Evolutionary conservation across 2,113 vertebrate species (phyloP), one percentile per base, ranked within the genome.

Genomic region (Patagioenas fasciata): DNA sequence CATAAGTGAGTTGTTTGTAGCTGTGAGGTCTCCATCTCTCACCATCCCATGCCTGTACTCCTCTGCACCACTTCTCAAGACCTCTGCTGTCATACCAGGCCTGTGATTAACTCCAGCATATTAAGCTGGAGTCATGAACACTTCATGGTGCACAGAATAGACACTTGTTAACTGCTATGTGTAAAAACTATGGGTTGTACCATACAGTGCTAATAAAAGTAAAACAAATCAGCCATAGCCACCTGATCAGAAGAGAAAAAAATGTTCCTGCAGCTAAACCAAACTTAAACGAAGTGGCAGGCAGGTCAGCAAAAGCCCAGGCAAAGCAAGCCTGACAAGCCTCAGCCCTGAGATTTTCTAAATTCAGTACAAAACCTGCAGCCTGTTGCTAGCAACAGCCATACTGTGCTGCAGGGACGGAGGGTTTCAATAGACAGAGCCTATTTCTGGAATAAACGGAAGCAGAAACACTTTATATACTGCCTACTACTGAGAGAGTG

Each of bases 61-160:
- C 42, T 67, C 9, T 7, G 7, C 48, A 50, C 47, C 3, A 3
- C 31, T 56, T 65, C 5, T 13, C 24, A 34, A 79, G 13, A 28
- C 11, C 23, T 72, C 38, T 74, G 44, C 44, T 28, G 23, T 65
- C 66, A 34, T 10, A 66, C 7, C 31, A 72, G 83, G 57, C 28
- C 38, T 34, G 9, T 3, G 14, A 47, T 47, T 57, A 74, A 42
- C 72, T 78, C n/a, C 44, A 64, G 48, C 0, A 0, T 28, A 20
- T n/a, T 25, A 69, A 54, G 32, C 0, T 67, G 44, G n/a, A 86
- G 50, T 5, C 7, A 1, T 28, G 34, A 89, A 44, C 42, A 60
- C 15, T 54, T 80, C 34, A 2, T 8, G 14, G 38, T 47, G 53
- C 72, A 58, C 53, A 44, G 42, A 67, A 50, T 9, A 80, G 34